Base-by-base conservation (phyloP, 2,113 vertebrate genomes). In the Pomatostomus ruficeps region DNA sequence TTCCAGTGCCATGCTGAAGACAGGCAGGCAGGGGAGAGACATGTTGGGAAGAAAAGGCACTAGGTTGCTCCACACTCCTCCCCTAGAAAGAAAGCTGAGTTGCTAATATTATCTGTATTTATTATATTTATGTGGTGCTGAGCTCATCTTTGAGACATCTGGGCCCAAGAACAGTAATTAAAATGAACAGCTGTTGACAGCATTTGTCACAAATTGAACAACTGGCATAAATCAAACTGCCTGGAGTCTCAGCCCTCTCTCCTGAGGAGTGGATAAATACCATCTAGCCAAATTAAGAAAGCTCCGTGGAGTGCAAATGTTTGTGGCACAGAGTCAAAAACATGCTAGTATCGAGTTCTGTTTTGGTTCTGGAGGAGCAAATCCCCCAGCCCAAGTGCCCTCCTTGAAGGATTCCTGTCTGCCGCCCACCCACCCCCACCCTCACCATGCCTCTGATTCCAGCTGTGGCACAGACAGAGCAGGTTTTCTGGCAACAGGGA, bases 171-270 rank as follows among this genome's bases (percentile, higher is more conserved):
- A 70, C 57, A 63, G 95, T 93, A 96, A 97, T 96, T 91, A 88
- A 95, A 93, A 94, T 81, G 95, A 96, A 96, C 96, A 97, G 92
- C 97, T 97, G 97, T 91, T 96, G 92, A 94, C 93, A 96, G 90
- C 96, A 97, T 94, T 97, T 97, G 96, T 97, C 94, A 95, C 94
- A 95, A 90, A 93, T 74, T 92, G 95, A 96, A 94, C 94, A 97
- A 97, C 94, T 97, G 97, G 93, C 91, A 95, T 95, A 95, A 94
- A 96, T 95, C 96, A 96, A 94, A 59, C 93, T 81, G 91, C 93
- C 35, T 82, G 88, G 76, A 94, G 87, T 89, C 89, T 72, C 65
- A 96, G 92, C 63, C 88, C 7, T 91, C 83, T 95, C 89, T 94
- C 93, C 90, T 91, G 84, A 93, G 85, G 91, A 93, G 87, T 84